Evolutionary conservation across 1,140 invertebrate genomes (phyloP).

Genomic region (Meloidogyne chitwoodi): DNA sequence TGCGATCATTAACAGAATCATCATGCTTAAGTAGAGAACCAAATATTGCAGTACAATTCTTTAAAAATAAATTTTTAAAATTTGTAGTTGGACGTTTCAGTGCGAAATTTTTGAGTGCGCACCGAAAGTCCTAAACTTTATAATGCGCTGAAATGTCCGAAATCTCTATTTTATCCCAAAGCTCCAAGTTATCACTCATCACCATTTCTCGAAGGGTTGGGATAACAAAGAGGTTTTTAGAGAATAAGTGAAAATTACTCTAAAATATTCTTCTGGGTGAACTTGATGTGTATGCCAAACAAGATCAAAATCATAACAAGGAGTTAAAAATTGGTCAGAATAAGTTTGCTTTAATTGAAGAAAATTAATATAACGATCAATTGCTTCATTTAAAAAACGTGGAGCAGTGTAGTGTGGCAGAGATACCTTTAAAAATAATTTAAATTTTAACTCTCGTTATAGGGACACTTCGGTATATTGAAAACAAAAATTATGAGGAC

Average conservation of each 20-base stretch:
- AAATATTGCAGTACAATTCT: constrained; percentile 60
- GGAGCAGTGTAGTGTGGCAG: constrained; percentile 63
- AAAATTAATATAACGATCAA: constrained; percentile 63
- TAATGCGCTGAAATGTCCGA: too few species aligned
- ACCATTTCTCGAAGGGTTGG: too few species aligned
- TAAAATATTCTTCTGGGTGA: constrained; percentile 9
- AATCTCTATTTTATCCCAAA: too few species aligned
- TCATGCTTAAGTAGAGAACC: constrained; percentile 48
- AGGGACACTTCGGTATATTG: background rate
- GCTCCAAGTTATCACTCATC: too few species aligned
- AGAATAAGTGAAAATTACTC: background rate
- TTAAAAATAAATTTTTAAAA: background rate
- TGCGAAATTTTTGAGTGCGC: too few species aligned
- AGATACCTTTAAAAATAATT: constrained; percentile 60
- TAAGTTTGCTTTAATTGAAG: constrained; percentile 61
- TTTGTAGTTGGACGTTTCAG: background rate
- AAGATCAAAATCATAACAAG: constrained; percentile 64
- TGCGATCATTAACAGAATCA: constrained; percentile 62
- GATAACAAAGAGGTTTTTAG: background rate
- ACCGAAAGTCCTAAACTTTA: too few species aligned
- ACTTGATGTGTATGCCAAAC: constrained; percentile 64
- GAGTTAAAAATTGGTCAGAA: constrained; percentile 62
- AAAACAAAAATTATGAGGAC: background rate
- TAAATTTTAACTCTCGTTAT: background rate
- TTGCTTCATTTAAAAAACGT: constrained; percentile 60